A percentile compares a stretch with the other conserved stretches of the same genome.
These are phyloP conservation scores for Sparus aurata DNA, from an alignment of 2,797 vertebrate genomes.

Conservation along the genomic window DNA sequence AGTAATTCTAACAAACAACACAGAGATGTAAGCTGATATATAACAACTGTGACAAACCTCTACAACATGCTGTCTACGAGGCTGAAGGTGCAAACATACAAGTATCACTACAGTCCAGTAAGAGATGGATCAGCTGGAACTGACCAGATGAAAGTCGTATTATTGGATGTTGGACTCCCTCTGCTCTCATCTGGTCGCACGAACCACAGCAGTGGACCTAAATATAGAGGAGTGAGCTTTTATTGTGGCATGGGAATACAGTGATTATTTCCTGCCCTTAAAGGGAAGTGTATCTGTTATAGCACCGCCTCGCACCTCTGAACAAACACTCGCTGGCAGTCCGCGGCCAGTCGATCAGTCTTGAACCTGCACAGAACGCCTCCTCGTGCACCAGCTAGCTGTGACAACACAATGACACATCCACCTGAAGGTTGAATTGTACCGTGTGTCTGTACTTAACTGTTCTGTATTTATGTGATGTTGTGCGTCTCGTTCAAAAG, in stretches of 20 bases:
- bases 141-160: slow-evolving; percentile 1
- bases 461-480: slow-evolving; percentile 38
- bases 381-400: slow-evolving; percentile 50
- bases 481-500: slow-evolving; percentile 29
- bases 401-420: slow-evolving; percentile 41
- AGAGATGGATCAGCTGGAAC: slow-evolving; percentile 1
- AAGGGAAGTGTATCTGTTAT: slow-evolving; percentile 36
- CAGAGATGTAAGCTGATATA: slow-evolving; percentile 30
- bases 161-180: background rate
- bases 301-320: slow-evolving; percentile 34
- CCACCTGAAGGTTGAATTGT: slow-evolving; percentile 43
- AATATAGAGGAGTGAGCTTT: slow-evolving; percentile 41
- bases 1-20: slow-evolving; percentile 2
- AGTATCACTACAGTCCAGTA: slow-evolving; percentile 32
- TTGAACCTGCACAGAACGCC: slow-evolving; percentile 33
- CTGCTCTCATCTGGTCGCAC: slow-evolving; percentile 7
- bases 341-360: slow-evolving; percentile 24
- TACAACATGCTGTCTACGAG: background rate
- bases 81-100: slow-evolving; percentile 1
- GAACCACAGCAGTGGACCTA: slow-evolving; percentile 30
- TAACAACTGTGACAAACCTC: slow-evolving; percentile 30
- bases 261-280: slow-evolving; percentile 44
- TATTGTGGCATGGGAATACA: slow-evolving; percentile 10
- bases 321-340: slow-evolving; percentile 23
- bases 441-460: slow-evolving; percentile 6